Conservation (phyloP, 2,113 vertebrate species). For the Cryptomyrus ogoouensis region DNA sequence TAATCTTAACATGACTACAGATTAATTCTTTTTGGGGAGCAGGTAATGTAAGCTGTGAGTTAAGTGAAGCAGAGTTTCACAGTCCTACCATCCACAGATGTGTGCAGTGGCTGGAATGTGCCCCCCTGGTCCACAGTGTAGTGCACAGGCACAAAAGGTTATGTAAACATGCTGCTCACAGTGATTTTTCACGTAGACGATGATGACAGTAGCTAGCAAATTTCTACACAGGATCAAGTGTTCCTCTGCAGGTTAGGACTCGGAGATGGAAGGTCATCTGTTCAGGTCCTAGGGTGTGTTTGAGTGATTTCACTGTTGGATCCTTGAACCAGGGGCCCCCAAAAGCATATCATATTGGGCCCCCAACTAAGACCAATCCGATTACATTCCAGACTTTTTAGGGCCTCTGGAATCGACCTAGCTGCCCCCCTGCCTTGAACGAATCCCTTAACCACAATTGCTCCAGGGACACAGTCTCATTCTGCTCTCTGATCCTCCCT, state of each 20-base stretch:
- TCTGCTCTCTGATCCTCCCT: background rate
- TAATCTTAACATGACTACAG: background rate
- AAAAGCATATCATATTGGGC: background rate
- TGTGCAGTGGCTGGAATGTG: background rate
- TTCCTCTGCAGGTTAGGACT: background rate
- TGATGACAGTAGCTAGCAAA: background rate
- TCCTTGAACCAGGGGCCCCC: background rate
- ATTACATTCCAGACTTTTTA: background rate
- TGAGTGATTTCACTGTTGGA: background rate
- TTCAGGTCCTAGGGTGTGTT: background rate
- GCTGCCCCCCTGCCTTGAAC: background rate
- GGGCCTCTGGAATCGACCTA: background rate
- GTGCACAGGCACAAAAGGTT: background rate
- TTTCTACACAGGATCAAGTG: background rate
- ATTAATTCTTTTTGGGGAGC: background rate
- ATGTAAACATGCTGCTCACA: background rate
- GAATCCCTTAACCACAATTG: background rate
- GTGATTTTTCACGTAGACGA: background rate
- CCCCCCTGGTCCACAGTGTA: background rate
- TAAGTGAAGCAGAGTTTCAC: background rate
- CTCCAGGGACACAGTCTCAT: background rate
- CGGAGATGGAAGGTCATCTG: background rate
- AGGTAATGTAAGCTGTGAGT: background rate
- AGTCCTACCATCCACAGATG: background rate
- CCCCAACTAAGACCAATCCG: background rate